These are phyloP conservation scores for Muntiacus reevesi DNA, from an alignment of 2,113 vertebrate species.

Conservation along the genomic window DNA sequence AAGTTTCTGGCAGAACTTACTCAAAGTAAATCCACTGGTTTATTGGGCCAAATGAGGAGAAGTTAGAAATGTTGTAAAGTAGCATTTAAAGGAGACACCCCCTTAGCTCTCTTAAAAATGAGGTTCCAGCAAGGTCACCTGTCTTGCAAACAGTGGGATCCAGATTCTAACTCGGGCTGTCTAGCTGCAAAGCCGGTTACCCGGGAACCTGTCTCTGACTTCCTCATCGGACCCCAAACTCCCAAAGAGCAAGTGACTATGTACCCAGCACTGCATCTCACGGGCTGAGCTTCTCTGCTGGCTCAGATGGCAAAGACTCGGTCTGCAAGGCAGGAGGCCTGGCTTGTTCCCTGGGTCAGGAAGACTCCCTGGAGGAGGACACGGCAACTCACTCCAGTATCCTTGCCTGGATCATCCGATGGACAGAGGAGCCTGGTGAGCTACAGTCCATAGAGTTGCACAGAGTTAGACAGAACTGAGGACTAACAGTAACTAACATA, in stretches of 20 bases:
- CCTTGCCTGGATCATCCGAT: not conserved
- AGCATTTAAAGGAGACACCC: not conserved
- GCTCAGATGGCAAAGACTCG: not conserved
- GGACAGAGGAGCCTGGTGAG: not conserved
- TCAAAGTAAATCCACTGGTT: not conserved
- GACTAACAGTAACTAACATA: not conserved
- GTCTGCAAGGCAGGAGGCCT: not conserved
- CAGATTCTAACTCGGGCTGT: not conserved
- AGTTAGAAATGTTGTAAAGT: not conserved
- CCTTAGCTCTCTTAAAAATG: not conserved
- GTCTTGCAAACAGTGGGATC: not conserved
- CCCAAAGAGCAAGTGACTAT: not conserved
- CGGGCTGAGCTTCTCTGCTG: not conserved
- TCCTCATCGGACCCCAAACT: not conserved
- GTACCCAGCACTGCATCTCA: not conserved
- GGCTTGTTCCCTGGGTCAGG: not conserved
- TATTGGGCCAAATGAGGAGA: not conserved
- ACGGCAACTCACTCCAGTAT: not conserved
- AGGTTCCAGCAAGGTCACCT: not conserved
- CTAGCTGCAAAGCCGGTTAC: not conserved
- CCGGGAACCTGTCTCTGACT: not conserved
- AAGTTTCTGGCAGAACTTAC: not conserved
- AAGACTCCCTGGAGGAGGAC: not conserved
- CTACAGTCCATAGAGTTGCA: accelerated
- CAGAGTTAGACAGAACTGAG: not conserved